Evolutionary conservation across 2,113 vertebrate genomes (phyloP), one percentile per base, ranked within the genome.

Genomic region (Parotia lawesii): DNA sequence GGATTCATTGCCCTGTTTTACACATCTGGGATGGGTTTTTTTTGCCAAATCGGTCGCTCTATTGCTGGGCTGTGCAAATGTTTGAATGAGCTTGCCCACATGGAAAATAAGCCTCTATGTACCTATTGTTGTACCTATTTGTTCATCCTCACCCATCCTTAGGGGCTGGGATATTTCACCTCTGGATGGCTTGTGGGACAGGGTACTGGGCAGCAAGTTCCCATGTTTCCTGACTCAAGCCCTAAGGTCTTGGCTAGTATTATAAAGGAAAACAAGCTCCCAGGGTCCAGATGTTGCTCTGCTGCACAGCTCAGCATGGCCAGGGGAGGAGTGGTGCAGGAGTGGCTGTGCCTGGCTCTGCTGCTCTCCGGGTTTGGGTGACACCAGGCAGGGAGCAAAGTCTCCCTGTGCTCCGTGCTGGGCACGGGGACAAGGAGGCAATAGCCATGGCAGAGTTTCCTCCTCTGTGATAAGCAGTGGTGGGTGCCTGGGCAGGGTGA

Each of bases 151-250:
- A 1, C 31, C 33, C 11, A 2, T 35, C 1, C 0, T 45, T 61
- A 78, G 20, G 33, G 31, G 9, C 47, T 74, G 84, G 40, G 60
- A 21, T 87, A 12, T 60, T 94, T 91, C 1, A 0, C 29, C 31
- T 53, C 40, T 75, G 61, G 29, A 27, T 15, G n/a, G 0, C 23
- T 44, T 20, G 33, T 8, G 27, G 47, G 19, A 58, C 0, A 0
- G 21, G 16, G 9, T 42, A 29, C 29, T 0, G 18, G 38, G 58
- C 71, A 76, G 71, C 16, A 40, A 31, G 27, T 80, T 89, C 35
- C 42, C 9, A 3, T 2, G 0, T 18, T 88, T 73, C 31, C 61
- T 80, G 35, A 31, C 24, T 51, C 4, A 8, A 45, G 7, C 54
- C 7, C 8, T 20, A 9, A 53, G 65, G 12, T 71, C 16, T 22